A percentile compares a stretch with the other conserved stretches of the same genome.
These are phyloP conservation scores for Drosophila sechellia DNA, from an alignment of 1,140 invertebrate genomes.

Conservation along the genomic window DNA sequence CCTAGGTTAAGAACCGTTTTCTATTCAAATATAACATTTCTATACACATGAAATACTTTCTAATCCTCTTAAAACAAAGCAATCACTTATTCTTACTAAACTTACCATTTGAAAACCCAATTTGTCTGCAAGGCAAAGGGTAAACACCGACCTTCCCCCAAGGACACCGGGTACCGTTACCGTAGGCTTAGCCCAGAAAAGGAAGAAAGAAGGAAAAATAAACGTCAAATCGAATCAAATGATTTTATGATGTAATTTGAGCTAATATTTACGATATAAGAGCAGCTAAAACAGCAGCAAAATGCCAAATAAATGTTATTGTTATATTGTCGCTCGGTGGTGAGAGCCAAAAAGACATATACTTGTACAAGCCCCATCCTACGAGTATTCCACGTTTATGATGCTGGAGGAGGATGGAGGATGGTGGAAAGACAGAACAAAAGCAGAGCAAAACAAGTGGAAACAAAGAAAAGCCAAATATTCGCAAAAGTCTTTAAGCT, in stretches of 20 bases:
- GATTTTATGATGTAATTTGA: constrained; percentile 84
- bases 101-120: constrained; percentile 7
- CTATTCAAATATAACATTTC: neutral
- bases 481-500: constrained; percentile 62
- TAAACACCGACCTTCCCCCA: constrained; percentile 3
- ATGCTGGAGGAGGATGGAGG: constrained; percentile 43
- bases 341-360: constrained; percentile 55
- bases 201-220: constrained; percentile 61
- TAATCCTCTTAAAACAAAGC: neutral
- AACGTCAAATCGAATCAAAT: constrained; percentile 84
- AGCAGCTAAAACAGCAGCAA: constrained; percentile 83
- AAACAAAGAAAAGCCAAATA: constrained; percentile 26
- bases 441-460: constrained; percentile 36
- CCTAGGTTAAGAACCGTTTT: too few species aligned
- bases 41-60: neutral
- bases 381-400: constrained; percentile 59
- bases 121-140: neutral
- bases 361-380: neutral
- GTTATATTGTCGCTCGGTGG: constrained; percentile 84
- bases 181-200: constrained; percentile 29
- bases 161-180: constrained; percentile 30
- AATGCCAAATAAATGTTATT: constrained; percentile 84
- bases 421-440: constrained; percentile 31
- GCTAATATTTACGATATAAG: constrained; percentile 84
- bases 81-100: neutral